Evolutionary conservation across 2,797 vertebrate species (phyloP), one percentile per base, ranked within the genome.

Genomic region (Hyperoplus lanceolatus): DNA sequence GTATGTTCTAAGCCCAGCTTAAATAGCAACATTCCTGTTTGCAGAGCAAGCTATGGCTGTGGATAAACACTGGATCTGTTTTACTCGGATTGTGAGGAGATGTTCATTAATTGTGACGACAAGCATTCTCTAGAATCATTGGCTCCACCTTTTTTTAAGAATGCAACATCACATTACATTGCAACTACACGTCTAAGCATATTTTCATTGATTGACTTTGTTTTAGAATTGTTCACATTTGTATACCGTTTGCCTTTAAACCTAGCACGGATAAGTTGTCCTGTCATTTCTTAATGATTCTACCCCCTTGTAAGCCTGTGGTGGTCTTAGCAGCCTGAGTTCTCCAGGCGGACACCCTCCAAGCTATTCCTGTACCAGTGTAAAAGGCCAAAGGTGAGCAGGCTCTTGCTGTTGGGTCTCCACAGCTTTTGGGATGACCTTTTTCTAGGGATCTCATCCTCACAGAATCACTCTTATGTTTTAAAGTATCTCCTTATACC

Each of bases 361-460:
- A 8, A 39, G 48, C 67, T 75, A 39, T 73, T 73, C 9, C 36
- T 42, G 60, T 51, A 45, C 59, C 43, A 43, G 3, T 71, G 72
- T 57, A 6, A 65, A 77, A 85, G 71, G 45, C 53, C 63, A 64
- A 79, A 73, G 58, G 57, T 83, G 50, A 71, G 42, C 39, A 62
- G 53, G 29, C 14, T 39, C 66, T 43, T 75, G 61, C 60, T 53
- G 39, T 46, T 21, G 38, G 16, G 5, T 21, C 43, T 49, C 65
- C 13, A 7, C 46, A 29, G 60, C 53, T 69, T 18, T 29, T 55
- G 15, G 11, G 42, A 16, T 58, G 61, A 70, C 70, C 61, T 65
- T 79, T 65, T 79, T 18, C 41, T n/a, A 6, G 41, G 41, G 6
- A 38, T 21, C 59, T 57, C 49, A 62, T 7, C 45, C 39, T 75